These are phyloP conservation scores for Astropecten irregularis DNA, from an alignment of 53 echinoderm and acorn worm genomes.

Conservation along the genomic window DNA sequence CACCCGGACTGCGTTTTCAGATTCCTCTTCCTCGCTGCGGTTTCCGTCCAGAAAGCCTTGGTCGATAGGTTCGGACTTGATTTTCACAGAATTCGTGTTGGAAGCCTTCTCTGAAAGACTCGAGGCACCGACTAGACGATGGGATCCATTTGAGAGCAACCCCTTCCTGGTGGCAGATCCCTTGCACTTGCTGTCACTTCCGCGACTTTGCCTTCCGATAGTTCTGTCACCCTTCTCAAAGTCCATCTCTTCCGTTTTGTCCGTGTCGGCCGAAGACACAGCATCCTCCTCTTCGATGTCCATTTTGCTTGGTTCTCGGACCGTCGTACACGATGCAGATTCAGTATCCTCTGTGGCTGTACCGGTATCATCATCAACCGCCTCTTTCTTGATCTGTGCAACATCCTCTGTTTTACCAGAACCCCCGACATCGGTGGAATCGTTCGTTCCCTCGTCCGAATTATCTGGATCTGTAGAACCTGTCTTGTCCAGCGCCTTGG, in stretches of 20 bases:
- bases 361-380: not conserved
- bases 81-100: not conserved
- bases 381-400: slow-evolving; percentile 18
- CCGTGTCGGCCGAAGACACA: slow-evolving; percentile 46
- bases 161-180: not conserved
- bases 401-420: slow-evolving; percentile 30
- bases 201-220: not conserved
- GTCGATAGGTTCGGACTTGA: slow-evolving; percentile 6
- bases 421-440: slow-evolving; percentile 1
- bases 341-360: not conserved
- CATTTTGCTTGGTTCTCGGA: not conserved
- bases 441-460: slow-evolving; percentile 28
- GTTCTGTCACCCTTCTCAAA: slow-evolving; percentile 7
- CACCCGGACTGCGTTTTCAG: slow-evolving; percentile 21
- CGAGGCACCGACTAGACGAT: not conserved
- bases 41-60: not conserved
- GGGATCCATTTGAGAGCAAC: slow-evolving; percentile 23
- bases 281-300: slow-evolving; percentile 50
- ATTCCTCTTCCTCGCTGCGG: not conserved
- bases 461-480: not conserved
- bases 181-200: not conserved
- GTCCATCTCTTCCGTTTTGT: slow-evolving; percentile 55
- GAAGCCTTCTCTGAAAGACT: not conserved
- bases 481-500: not conserved
- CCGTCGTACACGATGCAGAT: not conserved